A percentile compares a stretch with the other conserved stretches of the same genome.
Conservation (phyloP, 2,888 invertebrate genomes). For the Acleris sparsana region DNA sequence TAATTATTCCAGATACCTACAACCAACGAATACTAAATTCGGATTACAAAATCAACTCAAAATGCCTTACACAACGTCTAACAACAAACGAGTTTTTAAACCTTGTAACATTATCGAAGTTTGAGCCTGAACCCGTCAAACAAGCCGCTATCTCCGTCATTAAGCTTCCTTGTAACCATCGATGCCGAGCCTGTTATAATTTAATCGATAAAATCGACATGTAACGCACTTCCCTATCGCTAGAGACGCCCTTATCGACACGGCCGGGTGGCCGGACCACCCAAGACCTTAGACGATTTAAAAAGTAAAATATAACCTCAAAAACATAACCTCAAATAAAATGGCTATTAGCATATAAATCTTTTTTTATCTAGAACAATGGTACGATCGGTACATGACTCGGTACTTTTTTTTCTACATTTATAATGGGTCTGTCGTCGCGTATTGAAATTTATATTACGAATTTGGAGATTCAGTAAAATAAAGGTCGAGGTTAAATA, state of each 20-base stretch:
- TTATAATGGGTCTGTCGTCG: neutral
- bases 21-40: neutral
- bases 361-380: slow-evolving; percentile 56
- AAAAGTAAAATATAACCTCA: slow-evolving; percentile 30
- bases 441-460: slow-evolving; percentile 21
- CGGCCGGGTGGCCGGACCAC: slow-evolving; percentile 67
- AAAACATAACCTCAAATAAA: slow-evolving; percentile 59
- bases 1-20: neutral
- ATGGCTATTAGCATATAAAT: slow-evolving; percentile 56
- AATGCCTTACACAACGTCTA: neutral
- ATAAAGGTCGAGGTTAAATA: too few species aligned
- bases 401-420: slow-evolving; percentile 21
- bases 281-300: slow-evolving; percentile 49
- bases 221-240: slow-evolving; percentile 60
- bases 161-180: slow-evolving; percentile 35
- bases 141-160: slow-evolving; percentile 29
- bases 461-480: neutral
- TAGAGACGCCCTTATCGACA: slow-evolving; percentile 64
- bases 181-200: slow-evolving; percentile 59
- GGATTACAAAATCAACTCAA: neutral
- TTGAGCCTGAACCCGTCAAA: slow-evolving; percentile 28
- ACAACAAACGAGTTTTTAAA: neutral
- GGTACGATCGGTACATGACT: slow-evolving; percentile 38
- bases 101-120: slow-evolving; percentile 15
- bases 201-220: slow-evolving; percentile 70